These are phyloP conservation scores for Nomada lathburiana DNA, from an alignment of 2,888 invertebrate genomes.

Conservation along the genomic window DNA sequence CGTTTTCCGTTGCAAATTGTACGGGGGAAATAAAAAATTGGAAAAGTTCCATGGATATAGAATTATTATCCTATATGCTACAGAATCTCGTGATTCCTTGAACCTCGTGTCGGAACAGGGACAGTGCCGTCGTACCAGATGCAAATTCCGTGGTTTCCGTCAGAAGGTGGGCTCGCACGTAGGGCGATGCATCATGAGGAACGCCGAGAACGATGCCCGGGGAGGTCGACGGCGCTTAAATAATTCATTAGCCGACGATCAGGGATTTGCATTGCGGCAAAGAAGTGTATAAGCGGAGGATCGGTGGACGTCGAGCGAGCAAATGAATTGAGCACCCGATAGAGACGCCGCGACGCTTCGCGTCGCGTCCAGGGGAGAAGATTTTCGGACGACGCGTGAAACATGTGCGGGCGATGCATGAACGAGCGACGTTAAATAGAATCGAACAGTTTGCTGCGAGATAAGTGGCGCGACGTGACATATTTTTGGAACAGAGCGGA, in stretches of 20 bases:
- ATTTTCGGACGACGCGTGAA: background rate
- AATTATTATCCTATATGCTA: too few relatives aligned
- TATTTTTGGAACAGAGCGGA: background rate
- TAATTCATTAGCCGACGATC: conserved; percentile 61
- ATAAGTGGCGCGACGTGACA: conserved; percentile 1
- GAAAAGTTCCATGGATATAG: background rate
- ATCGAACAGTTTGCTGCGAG: conserved; percentile 3
- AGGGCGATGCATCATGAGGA: conserved; percentile 38
- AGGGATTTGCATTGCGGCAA: conserved; percentile 53
- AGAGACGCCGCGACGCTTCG: too few relatives aligned
- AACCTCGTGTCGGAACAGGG: too few relatives aligned
- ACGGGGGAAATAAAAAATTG: background rate
- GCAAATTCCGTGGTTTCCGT: background rate
- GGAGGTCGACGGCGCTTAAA: conserved; percentile 42
- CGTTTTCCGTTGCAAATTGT: too few relatives aligned
- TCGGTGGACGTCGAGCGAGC: conserved; percentile 12
- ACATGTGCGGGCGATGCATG: background rate
- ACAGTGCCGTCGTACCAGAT: background rate
- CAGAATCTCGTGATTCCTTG: too few relatives aligned
- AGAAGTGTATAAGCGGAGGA: conserved; percentile 14
- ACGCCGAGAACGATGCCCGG: background rate
- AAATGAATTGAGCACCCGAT: conserved; percentile 37
- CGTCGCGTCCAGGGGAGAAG: background rate
- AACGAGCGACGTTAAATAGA: background rate
- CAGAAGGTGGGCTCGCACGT: conserved; percentile 13